A percentile compares a stretch with the other conserved stretches of the same genome.
These are phyloP conservation scores for Scolopax mira DNA, from an alignment of 2,113 vertebrate species.

Conservation along the genomic window DNA sequence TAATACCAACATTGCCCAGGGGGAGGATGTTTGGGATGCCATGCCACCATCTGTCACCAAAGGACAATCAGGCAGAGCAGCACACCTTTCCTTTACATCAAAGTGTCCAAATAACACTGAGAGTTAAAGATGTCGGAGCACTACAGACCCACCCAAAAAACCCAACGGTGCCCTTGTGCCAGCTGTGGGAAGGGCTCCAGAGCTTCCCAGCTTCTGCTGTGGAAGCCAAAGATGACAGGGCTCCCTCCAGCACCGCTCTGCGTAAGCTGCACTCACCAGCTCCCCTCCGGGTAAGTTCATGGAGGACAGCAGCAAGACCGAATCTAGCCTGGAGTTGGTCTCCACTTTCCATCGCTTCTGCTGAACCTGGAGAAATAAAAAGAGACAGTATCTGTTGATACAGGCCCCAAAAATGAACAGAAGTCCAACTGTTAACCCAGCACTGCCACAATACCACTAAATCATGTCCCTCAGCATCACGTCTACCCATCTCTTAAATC, in stretches of 20 bases:
- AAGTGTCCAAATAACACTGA: neutral
- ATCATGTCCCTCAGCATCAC: neutral
- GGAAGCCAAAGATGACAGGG: neutral
- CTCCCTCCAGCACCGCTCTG: neutral
- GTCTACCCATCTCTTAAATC: neutral
- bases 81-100: neutral
- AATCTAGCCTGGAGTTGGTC: slow-evolving; percentile 92
- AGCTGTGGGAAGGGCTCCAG: neutral
- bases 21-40: neutral
- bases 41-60: accelerated
- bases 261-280: slow-evolving; percentile 77
- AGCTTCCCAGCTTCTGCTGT: neutral
- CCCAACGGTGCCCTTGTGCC: neutral
- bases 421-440: neutral
- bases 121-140: neutral
- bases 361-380: slow-evolving; percentile 79
- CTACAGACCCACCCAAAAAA: neutral
- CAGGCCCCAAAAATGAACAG: accelerated
- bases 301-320: slow-evolving; percentile 89
- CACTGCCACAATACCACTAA: neutral
- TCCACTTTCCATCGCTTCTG: slow-evolving; percentile 99
- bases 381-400: neutral
- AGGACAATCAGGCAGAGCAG: neutral
- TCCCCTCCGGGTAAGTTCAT: slow-evolving; percentile 97
- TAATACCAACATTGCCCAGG: accelerated